These are phyloP conservation scores for Diachasmimorpha longicaudata DNA, from an alignment of 1,140 invertebrate genomes.

Conservation along the genomic window DNA sequence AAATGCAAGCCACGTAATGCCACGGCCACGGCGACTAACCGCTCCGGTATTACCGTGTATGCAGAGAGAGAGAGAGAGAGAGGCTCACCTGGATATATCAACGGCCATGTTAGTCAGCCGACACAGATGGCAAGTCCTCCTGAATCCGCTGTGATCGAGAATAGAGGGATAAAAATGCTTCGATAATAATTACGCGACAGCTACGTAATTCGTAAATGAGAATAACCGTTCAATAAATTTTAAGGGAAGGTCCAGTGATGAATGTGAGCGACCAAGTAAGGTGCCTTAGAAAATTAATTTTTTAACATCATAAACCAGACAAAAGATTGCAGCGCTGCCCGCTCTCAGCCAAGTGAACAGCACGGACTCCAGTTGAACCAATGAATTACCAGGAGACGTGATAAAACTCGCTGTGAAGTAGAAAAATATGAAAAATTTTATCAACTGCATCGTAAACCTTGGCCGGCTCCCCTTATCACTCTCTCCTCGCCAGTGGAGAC, in stretches of 20 bases:
- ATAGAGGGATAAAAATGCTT: no score
- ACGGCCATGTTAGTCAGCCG: neutral
- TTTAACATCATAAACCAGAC: neutral
- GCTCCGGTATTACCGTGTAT: constrained; percentile 41
- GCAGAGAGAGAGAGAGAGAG: constrained; percentile 36
- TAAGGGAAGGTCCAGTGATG: neutral
- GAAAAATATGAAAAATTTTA: neutral
- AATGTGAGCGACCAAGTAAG: neutral
- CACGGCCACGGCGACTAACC: constrained; percentile 44
- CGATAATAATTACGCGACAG: no score
- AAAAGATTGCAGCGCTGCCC: neutral
- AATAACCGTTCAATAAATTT: no score
- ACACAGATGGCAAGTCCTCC: neutral
- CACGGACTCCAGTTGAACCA: neutral
- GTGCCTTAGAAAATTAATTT: neutral
- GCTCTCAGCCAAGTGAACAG: neutral
- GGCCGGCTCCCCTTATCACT: neutral
- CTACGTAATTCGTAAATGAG: no score
- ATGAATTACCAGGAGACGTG: neutral
- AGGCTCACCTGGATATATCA: neutral
- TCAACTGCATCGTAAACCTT: neutral
- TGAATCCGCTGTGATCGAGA: neutral
- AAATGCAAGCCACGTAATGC: constrained; percentile 54
- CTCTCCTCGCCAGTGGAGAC: neutral
- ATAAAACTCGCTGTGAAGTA: neutral